Evolutionary conservation across 2,113 vertebrate species (phyloP).

Genomic region (Epinephelus lanceolatus): DNA sequence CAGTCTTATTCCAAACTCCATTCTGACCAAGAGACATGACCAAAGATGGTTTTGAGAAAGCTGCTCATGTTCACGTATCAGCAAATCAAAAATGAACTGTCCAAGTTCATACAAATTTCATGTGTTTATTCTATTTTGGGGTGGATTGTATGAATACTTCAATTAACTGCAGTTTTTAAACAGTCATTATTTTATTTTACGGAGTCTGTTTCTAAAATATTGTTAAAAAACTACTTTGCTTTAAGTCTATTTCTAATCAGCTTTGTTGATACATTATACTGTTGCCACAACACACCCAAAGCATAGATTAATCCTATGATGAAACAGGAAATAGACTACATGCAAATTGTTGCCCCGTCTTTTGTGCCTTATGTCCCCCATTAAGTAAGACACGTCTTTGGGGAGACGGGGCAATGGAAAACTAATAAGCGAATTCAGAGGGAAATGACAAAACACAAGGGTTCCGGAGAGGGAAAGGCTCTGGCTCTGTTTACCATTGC

Average conservation of each 20-base stretch:
- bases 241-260: neutral
- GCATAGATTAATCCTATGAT: slow-evolving; percentile 42
- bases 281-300: slow-evolving; percentile 20
- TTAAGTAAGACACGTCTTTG: slow-evolving; percentile 67
- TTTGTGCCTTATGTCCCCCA: slow-evolving; percentile 64
- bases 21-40: neutral
- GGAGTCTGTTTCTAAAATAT: neutral
- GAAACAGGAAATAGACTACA: slow-evolving; percentile 48
- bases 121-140: neutral
- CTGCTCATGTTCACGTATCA: neutral
- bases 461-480: slow-evolving; percentile 74
- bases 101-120: neutral
- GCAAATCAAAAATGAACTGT: slow-evolving; percentile 1
- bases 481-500: slow-evolving; percentile 81
- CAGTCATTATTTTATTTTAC: neutral
- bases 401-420: slow-evolving; percentile 70
- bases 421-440: slow-evolving; percentile 76
- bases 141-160: neutral
- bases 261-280: slow-evolving; percentile 8
- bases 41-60: neutral
- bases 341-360: slow-evolving; percentile 65
- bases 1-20: neutral
- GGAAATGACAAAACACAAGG: slow-evolving; percentile 74
- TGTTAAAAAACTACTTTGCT: neutral
- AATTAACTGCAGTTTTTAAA: neutral